Percentiles rank a stretch among this genome's conserved stretches.
Conservation (phyloP, 1,140 invertebrate species). For the Ctenoplectra terminalis region DNA sequence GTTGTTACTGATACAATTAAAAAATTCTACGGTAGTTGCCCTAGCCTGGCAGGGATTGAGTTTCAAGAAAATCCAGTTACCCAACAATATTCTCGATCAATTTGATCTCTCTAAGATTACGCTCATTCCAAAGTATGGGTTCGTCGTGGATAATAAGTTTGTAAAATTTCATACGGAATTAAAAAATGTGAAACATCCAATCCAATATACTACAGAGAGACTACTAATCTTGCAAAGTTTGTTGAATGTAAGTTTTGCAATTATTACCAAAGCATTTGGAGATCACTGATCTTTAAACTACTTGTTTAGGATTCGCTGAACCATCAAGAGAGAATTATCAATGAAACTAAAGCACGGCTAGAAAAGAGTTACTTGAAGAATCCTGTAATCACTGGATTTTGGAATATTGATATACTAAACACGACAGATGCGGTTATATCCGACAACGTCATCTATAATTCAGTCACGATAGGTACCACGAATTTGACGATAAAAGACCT, state of each 20-base stretch:
- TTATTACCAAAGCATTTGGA: background rate
- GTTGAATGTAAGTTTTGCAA: conserved; percentile 54
- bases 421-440: conserved; percentile 33
- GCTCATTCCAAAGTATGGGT: conserved; percentile 72
- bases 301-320: conserved; percentile 59
- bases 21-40: conserved; percentile 64
- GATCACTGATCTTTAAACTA: background rate
- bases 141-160: conserved; percentile 64
- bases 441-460: conserved; percentile 39
- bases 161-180: conserved; percentile 63
- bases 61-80: conserved; percentile 62
- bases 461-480: conserved; percentile 37
- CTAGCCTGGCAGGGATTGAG: conserved; percentile 68
- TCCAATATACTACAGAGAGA: conserved; percentile 56
- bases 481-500: conserved; percentile 53
- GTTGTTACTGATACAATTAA: conserved; percentile 70
- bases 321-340: conserved; percentile 64
- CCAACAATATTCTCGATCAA: conserved; percentile 50
- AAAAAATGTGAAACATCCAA: conserved; percentile 33
- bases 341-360: conserved; percentile 45
- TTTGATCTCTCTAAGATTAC: conserved; percentile 68
- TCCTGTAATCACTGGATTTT: conserved; percentile 47
- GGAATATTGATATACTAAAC: conserved; percentile 54
- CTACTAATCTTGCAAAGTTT: conserved; percentile 58
- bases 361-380: conserved; percentile 55